Base-by-base conservation (phyloP, 2,797 vertebrate species). In the Aythya fuligula region DNA sequence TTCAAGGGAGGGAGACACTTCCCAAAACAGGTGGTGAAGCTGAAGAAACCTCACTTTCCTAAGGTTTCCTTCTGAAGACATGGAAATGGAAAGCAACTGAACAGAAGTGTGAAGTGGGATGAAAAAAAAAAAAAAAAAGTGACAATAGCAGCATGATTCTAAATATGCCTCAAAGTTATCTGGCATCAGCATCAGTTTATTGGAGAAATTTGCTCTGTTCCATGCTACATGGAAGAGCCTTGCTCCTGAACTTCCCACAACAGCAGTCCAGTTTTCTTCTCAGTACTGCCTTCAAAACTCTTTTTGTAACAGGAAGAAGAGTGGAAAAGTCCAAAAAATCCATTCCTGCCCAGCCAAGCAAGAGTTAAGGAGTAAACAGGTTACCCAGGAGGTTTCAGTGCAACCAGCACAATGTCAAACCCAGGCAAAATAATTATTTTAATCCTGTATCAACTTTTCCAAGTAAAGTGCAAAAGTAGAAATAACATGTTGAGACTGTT, bases 1-100 rank as follows among this genome's bases (percentile, higher is more conserved):
- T 39, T 73, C 64, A 71, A 91, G 76, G 49, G 69, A 92, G 85
- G 43, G 19, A 87, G 43, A 36, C 87, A 51, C 25, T 34, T 86
- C 79, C 62, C 71, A 79, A 80, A 95, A 72, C 5, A 95, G 56
- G 85, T n/a, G 91, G 90, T 39, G 38, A 94, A 90, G 79, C 73
- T 84, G 77, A 91, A 90, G 73, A 88, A 95, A 78, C 5, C 24
- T 7, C 27, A 20, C 62, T 61, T 76, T 80, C 72, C 60, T 70
- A 16, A 60, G 58, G 53, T 56, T 89, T 87, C 74, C 56, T 82
- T 72, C 69, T 47, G 38, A 81, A 94, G 39, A 54, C 76, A 81
- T 66, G 58, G 60, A 94, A 88, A 80, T 25, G 86, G 79, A 93
- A 90, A 88, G 45, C 58, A 93, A 51, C 30, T 62, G 78, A 86